phyloP scores from a whole-genome alignment of 2,797 vertebrate genomes.

The Acanthopagrus latus region DNA sequence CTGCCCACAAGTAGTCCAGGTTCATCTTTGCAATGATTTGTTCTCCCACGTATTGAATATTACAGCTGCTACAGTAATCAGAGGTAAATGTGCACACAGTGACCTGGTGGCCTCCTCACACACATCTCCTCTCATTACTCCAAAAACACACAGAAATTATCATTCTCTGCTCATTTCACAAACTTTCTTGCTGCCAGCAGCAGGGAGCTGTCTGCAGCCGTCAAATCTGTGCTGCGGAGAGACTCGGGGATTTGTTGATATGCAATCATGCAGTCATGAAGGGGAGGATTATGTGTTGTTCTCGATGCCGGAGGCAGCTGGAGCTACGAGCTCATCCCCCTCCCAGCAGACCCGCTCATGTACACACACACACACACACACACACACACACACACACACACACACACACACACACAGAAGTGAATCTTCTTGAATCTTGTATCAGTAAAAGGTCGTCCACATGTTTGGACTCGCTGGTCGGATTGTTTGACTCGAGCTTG shows the following conservation, averaged over 20 bases:
- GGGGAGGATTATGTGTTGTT: conserved; percentile 28
- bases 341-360: conserved; percentile 21
- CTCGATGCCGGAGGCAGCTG: conserved; percentile 34
- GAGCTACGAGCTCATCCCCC: conserved; percentile 18
- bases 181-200: background rate
- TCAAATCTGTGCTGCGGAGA: conserved; percentile 3
- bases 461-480: background rate
- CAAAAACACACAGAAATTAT: background rate
- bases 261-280: conserved; percentile 34
- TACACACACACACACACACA: conserved; percentile 1
- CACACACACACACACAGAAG: background rate
- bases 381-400: conserved; percentile 9
- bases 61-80: background rate
- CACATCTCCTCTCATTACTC: background rate
- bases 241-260: conserved; percentile 36
- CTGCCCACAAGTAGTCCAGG: too few species aligned
- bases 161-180: background rate
- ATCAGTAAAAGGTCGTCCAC: background rate
- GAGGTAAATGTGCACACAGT: too few species aligned
- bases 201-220: background rate
- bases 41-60: background rate
- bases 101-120: background rate
- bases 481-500: background rate
- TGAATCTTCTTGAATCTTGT: background rate
- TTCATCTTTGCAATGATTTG: too few species aligned